Percentiles rank a stretch among this genome's conserved stretches.
Evolutionary conservation across 2,797 vertebrate species (phyloP).

Genomic region (Falco berigora): DNA sequence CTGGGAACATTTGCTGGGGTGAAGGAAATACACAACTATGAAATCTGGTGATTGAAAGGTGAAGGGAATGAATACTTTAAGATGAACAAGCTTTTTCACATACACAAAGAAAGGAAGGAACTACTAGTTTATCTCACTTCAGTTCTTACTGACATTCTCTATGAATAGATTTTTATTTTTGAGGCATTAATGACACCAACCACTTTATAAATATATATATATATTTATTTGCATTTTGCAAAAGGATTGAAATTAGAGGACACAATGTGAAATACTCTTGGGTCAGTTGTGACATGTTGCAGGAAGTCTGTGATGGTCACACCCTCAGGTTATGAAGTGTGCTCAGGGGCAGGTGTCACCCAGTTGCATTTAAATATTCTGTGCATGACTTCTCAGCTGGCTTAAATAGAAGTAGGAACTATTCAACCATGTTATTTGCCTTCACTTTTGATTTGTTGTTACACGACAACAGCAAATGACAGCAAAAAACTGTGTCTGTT

Average conservation of each 20-base stretch:
- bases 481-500: background rate
- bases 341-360: background rate
- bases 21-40: background rate
- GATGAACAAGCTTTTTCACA: background rate
- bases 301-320: background rate
- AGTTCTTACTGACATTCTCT: background rate
- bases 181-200: background rate
- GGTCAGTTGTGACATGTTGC: background rate
- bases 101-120: background rate
- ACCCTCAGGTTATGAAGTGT: background rate
- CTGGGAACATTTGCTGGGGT: background rate
- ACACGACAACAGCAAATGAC: background rate
- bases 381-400: background rate
- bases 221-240: background rate
- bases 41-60: constrained; percentile 19
- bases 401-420: background rate
- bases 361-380: background rate
- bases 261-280: background rate
- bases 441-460: constrained; percentile 26
- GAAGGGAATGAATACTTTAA: background rate
- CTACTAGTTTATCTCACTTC: background rate
- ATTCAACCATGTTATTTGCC: constrained; percentile 4
- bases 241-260: background rate
- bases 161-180: background rate
- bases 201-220: background rate